Conservation (phyloP, 2,113 vertebrate genomes). For the Mobula hypostoma region DNA sequence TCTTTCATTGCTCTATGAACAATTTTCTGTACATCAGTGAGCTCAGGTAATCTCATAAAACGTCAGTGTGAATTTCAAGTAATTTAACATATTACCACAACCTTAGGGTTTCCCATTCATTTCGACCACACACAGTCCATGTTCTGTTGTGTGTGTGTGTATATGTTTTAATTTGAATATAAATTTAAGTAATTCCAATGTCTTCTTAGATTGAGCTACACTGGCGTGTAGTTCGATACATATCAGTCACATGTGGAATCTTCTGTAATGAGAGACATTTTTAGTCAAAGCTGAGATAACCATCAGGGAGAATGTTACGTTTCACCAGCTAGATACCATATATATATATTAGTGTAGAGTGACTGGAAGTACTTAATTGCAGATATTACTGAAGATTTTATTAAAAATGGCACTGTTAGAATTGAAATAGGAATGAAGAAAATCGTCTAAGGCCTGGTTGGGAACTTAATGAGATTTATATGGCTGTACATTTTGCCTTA, state of each 20-base stretch:
- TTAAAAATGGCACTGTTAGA: too few relatives aligned
- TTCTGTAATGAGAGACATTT: not conserved
- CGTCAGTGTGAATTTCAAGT: not conserved
- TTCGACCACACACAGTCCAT: not conserved
- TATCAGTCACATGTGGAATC: not conserved
- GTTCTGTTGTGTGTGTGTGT: not conserved
- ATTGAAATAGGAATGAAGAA: not conserved
- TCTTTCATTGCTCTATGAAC: too few relatives aligned
- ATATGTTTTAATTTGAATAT: not conserved
- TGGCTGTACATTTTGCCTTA: too few relatives aligned
- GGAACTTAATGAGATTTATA: too few relatives aligned
- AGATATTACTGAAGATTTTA: too few relatives aligned
- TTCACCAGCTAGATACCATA: not conserved
- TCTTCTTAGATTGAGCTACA: not conserved
- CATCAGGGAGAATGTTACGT: not conserved
- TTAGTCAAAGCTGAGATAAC: not conserved
- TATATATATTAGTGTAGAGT: not conserved
- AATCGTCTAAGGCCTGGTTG: not conserved
- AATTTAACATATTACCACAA: not conserved
- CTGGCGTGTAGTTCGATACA: not conserved
- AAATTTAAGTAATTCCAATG: not conserved
- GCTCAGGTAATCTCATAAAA: not conserved
- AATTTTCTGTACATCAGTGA: not conserved
- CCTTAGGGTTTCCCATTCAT: not conserved
- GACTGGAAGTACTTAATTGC: not conserved